phyloP scores from a whole-genome alignment of 2,113 vertebrate species.

The Hirundichthys speculiger region DNA sequence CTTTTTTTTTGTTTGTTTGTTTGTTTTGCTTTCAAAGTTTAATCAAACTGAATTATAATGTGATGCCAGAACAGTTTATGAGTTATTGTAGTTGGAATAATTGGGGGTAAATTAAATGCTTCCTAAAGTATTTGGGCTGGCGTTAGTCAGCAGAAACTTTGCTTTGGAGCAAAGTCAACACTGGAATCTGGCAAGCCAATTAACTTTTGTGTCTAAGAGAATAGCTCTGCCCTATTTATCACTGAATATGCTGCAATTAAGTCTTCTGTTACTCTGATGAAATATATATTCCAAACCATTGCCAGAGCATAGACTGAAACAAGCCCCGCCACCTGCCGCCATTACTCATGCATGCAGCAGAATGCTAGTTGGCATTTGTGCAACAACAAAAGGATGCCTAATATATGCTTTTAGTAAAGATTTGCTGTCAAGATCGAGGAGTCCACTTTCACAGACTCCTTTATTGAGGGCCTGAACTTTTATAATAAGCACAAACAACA shows the following conservation, averaged over 20 bases:
- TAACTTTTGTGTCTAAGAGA: slow-evolving; percentile 51
- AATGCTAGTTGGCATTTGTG: slow-evolving; percentile 63
- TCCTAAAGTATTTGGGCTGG: slow-evolving; percentile 8
- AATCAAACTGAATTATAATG: slow-evolving; percentile 1
- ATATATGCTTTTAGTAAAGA: slow-evolving; percentile 81
- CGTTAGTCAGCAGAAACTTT: slow-evolving; percentile 45
- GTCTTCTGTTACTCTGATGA: slow-evolving; percentile 52
- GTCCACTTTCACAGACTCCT: slow-evolving; percentile 40
- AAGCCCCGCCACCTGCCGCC: slow-evolving; percentile 25
- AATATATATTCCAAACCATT: slow-evolving; percentile 8
- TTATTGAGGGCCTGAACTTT: slow-evolving; percentile 51
- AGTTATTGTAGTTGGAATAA: slow-evolving; percentile 5
- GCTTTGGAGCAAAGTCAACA: slow-evolving; percentile 44
- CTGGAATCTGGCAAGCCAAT: slow-evolving; percentile 42
- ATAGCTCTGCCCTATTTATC: slow-evolving; percentile 44
- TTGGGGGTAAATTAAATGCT: slow-evolving; percentile 24
- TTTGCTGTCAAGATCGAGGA: slow-evolving; percentile 74
- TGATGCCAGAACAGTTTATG: slow-evolving; percentile 3
- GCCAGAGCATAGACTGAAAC: slow-evolving; percentile 48
- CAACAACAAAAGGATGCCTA: slow-evolving; percentile 50
- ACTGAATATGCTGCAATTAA: slow-evolving; percentile 58
- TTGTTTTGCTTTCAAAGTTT: slow-evolving; percentile 21
- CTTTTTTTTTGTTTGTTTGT: slow-evolving; percentile 16
- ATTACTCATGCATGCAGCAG: slow-evolving; percentile 56
- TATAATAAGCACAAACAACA: slow-evolving; percentile 56